Evolutionary conservation across 2,113 vertebrate genomes (phyloP).

Genomic region (Phylloscopus whistleri): DNA sequence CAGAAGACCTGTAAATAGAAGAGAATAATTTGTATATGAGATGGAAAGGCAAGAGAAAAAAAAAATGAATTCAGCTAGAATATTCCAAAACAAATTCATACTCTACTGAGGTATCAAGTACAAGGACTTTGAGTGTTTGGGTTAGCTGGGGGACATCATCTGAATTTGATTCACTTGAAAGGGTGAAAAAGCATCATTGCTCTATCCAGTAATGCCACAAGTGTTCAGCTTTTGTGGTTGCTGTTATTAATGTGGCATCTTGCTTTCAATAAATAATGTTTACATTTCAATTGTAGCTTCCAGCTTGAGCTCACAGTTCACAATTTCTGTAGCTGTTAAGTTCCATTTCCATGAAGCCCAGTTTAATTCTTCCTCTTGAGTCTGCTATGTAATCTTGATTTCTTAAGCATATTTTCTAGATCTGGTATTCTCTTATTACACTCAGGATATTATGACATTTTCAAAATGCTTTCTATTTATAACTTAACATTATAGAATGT

Average conservation of each 20-base stretch:
- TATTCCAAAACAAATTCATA: not conserved
- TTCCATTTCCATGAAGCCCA: not conserved
- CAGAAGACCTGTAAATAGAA: not conserved
- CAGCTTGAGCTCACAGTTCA: not conserved
- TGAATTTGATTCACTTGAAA: constrained; percentile 9
- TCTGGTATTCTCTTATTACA: constrained; percentile 29
- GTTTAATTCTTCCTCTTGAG: constrained; percentile 15
- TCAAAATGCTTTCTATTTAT: constrained; percentile 49
- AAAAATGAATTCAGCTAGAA: not conserved
- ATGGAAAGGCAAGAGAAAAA: not conserved
- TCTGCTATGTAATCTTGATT: constrained; percentile 33
- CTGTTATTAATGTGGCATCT: not conserved
- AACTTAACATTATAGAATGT: constrained; percentile 32
- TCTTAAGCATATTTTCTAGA: constrained; percentile 32
- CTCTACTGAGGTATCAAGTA: not conserved
- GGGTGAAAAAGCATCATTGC: not conserved
- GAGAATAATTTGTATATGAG: not conserved
- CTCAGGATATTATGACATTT: constrained; percentile 42
- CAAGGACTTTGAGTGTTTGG: not conserved
- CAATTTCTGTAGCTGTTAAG: not conserved
- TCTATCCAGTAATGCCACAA: not conserved
- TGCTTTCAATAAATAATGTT: not conserved
- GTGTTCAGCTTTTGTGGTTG: not conserved
- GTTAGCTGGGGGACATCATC: not conserved
- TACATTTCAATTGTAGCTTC: constrained; percentile 23